Evolutionary conservation across 2,888 invertebrate species (phyloP).

Genomic region (Diogma glabrata): DNA sequence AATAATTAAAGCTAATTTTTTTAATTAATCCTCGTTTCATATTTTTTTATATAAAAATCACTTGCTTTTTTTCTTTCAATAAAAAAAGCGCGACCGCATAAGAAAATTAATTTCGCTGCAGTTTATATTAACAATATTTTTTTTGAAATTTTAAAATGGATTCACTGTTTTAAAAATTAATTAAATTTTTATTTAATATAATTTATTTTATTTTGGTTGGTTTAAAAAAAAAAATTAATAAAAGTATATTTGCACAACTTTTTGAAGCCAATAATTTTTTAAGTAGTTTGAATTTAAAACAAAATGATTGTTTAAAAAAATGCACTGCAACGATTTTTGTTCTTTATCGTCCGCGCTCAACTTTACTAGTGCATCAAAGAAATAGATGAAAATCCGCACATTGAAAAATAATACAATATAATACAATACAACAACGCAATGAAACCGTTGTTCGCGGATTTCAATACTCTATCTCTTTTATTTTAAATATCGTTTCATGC

Average conservation of each 20-base stretch:
- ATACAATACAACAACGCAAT: conserved; percentile 12
- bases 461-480: conserved; percentile 8
- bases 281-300: conserved; percentile 1
- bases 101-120: conserved; percentile 4
- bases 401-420: conserved; percentile 10
- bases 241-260: conserved; percentile 19
- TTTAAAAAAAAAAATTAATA: neutral
- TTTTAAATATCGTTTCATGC: conserved; percentile 4
- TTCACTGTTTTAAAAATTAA: conserved; percentile 1
- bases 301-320: neutral
- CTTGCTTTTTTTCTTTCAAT: conserved; percentile 4
- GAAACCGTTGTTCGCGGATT: conserved; percentile 13
- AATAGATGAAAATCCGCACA: conserved; percentile 13
- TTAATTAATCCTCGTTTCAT: conserved; percentile 6
- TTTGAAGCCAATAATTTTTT: conserved; percentile 9
- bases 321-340: conserved; percentile 16
- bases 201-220: neutral
- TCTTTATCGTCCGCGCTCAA: conserved; percentile 23
- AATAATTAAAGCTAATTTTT: conserved; percentile 7
- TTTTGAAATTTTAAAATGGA: neutral
- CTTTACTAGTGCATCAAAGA: conserved; percentile 21
- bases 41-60: conserved; percentile 3
- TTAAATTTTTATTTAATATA: conserved; percentile 4
- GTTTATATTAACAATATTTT: conserved; percentile 2
- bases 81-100: conserved; percentile 5